phyloP scores from a whole-genome alignment of 2,797 vertebrate species.

The Acipenser oxyrinchus region DNA sequence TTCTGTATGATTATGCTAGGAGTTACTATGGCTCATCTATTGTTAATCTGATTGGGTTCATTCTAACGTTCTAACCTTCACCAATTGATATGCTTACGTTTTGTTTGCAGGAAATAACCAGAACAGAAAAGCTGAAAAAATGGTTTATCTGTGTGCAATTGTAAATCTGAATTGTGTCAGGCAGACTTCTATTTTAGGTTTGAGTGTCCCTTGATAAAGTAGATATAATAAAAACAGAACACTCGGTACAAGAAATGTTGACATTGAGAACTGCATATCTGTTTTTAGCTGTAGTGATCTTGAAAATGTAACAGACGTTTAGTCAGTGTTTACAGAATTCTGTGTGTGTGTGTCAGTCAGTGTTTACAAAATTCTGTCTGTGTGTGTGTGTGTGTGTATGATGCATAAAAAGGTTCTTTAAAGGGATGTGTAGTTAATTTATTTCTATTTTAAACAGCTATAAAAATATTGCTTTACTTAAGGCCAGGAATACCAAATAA shows the following conservation, averaged over 20 bases:
- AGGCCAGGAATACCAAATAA: too few species aligned
- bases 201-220: slow-evolving; percentile 1
- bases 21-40: too few species aligned
- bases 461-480: too few species aligned
- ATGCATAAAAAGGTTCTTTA: neutral
- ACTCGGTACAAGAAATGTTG: neutral
- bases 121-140: too few species aligned
- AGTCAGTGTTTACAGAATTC: neutral
- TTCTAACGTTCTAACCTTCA: too few species aligned
- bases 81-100: too few species aligned
- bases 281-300: slow-evolving; percentile 8
- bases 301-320: neutral
- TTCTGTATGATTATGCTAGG: too few species aligned
- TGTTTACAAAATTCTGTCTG: neutral
- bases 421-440: too few species aligned
- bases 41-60: too few species aligned
- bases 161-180: neutral
- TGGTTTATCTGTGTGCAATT: too few species aligned
- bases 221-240: slow-evolving; percentile 1
- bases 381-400: neutral
- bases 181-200: slow-evolving; percentile 10
- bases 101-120: too few species aligned
- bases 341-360: neutral
- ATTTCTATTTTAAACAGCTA: too few species aligned
- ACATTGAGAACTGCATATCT: slow-evolving; percentile 14